Percentiles rank a stretch among this genome's conserved stretches.
These are phyloP conservation scores for Babylonia areolata DNA, from an alignment of 1,140 invertebrate genomes.

Conservation along the genomic window DNA sequence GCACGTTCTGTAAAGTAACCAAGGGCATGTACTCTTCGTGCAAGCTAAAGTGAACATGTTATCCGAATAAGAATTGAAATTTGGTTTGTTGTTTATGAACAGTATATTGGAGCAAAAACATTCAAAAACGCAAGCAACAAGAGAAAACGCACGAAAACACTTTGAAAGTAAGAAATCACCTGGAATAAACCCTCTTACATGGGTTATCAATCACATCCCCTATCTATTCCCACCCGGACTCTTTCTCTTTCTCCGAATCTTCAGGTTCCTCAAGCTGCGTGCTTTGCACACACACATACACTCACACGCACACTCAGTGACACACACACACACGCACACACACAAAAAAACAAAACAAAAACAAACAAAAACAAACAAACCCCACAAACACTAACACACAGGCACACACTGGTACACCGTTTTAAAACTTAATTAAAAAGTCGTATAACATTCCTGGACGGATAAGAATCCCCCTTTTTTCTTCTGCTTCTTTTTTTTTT, in stretches of 20 bases:
- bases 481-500: not conserved
- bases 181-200: not conserved
- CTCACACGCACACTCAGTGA: not conserved
- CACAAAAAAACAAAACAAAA: not conserved
- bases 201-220: not conserved
- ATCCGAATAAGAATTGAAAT: slow-evolving; percentile 14
- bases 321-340: not conserved
- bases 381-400: not conserved
- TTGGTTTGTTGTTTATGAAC: too few relatives aligned
- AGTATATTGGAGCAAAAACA: not conserved
- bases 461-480: not conserved
- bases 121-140: not conserved
- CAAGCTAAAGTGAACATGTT: not conserved
- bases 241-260: too few relatives aligned
- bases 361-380: not conserved
- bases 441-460: too few relatives aligned
- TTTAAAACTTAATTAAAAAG: too few relatives aligned
- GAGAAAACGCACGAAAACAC: not conserved
- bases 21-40: slow-evolving; percentile 29
- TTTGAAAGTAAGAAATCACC: too few relatives aligned
- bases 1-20: not conserved
- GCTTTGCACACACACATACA: not conserved
- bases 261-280: too few relatives aligned
- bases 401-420: not conserved
- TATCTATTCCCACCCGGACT: too few relatives aligned